These are phyloP conservation scores for Hypselothyrea guttata DNA, from an alignment of 2,888 invertebrate species.

Conservation along the genomic window DNA sequence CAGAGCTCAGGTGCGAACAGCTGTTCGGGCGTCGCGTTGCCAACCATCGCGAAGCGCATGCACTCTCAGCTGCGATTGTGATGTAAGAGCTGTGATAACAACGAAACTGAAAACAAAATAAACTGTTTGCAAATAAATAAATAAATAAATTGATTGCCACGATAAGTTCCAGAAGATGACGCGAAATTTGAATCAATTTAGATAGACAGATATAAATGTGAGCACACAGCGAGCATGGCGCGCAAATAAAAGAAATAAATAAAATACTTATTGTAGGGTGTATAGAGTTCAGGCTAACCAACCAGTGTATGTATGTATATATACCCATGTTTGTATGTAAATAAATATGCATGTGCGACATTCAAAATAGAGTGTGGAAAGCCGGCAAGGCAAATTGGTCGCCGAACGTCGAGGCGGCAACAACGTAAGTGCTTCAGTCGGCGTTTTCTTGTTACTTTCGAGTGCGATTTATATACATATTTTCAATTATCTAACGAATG, in stretches of 20 bases:
- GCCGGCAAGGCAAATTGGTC: conserved; percentile 54
- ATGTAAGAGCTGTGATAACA: conserved; percentile 41
- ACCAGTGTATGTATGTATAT: conserved; percentile 5
- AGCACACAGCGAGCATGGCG: not conserved
- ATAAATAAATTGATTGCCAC: conserved; percentile 14
- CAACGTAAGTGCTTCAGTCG: conserved; percentile 15
- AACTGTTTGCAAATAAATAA: conserved; percentile 3
- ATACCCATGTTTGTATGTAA: not conserved
- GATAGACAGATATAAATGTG: not conserved
- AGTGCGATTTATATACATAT: conserved; percentile 43
- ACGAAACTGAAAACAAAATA: too few relatives aligned
- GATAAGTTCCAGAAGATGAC: conserved; percentile 3
- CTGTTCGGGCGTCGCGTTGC: conserved; percentile 54
- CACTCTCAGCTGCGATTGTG: conserved; percentile 33
- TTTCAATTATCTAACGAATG: conserved; percentile 61
- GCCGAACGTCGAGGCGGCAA: conserved; percentile 31
- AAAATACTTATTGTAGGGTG: conserved; percentile 27
- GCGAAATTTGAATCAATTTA: conserved; percentile 14
- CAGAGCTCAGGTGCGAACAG: conserved; percentile 39
- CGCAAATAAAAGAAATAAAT: conserved; percentile 6
- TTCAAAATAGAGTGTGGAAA: conserved; percentile 35
- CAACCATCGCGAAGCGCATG: conserved; percentile 33
- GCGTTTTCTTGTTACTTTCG: conserved; percentile 3
- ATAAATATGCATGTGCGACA: conserved; percentile 9
- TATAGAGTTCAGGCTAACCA: conserved; percentile 6